phyloP scores from a whole-genome alignment of 2,797 vertebrate species.

The Mormyrops boulengeri region DNA sequence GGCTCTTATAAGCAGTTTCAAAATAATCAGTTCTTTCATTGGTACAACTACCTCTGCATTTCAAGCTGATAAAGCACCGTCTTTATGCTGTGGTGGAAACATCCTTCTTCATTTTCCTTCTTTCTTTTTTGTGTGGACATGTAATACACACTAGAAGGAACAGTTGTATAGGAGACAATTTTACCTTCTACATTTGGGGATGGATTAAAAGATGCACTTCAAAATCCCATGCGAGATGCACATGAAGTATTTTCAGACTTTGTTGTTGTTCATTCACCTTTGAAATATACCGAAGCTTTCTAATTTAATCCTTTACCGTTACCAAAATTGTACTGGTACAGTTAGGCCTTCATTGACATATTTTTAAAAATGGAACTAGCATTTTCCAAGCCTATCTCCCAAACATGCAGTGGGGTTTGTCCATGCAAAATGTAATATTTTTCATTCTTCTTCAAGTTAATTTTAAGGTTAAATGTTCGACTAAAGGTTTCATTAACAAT shows the following conservation, averaged over 20 bases:
- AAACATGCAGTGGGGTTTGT: not conserved
- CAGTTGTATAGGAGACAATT: conserved; percentile 39
- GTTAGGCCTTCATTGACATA: not conserved
- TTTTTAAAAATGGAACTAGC: not conserved
- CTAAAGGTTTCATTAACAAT: not conserved
- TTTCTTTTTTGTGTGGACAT: conserved; percentile 67
- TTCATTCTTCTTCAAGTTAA: not conserved
- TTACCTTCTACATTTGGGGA: not conserved
- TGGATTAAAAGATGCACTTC: not conserved
- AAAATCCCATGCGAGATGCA: not conserved
- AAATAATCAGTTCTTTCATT: conserved; percentile 44
- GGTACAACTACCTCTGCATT: conserved; percentile 56
- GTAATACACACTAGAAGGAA: conserved; percentile 54
- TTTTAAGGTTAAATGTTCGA: not conserved
- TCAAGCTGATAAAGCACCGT: conserved; percentile 56
- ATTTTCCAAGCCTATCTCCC: not conserved
- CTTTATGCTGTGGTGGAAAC: conserved; percentile 52
- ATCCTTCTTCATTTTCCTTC: conserved; percentile 62
- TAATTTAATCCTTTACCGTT: not conserved
- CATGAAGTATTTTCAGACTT: not conserved
- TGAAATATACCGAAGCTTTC: not conserved
- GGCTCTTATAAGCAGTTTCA: conserved; percentile 37
- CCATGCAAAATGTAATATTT: not conserved
- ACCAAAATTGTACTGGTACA: not conserved
- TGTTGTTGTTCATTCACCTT: not conserved